These are phyloP conservation scores for Bimastos eiseni DNA, from an alignment of 2,888 invertebrate genomes.

Conservation along the genomic window DNA sequence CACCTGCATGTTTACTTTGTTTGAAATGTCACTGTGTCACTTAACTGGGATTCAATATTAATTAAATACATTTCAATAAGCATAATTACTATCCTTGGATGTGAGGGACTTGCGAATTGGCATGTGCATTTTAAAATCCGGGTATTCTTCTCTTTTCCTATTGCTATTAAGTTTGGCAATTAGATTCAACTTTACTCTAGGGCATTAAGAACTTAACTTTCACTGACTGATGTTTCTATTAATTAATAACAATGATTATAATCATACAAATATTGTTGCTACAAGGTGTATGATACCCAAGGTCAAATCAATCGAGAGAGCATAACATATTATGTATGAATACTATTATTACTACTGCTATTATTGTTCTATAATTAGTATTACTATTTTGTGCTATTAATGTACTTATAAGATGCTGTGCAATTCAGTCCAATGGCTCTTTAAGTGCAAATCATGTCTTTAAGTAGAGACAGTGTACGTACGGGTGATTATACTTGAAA, in stretches of 20 bases:
- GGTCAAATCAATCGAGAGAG: neutral
- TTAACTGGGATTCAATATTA: neutral
- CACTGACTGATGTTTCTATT: neutral
- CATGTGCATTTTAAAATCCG: neutral
- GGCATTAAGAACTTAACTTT: neutral
- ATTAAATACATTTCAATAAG: neutral
- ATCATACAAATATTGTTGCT: neutral
- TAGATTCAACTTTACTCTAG: neutral
- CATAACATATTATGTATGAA: neutral
- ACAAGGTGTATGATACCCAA: neutral
- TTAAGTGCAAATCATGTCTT: neutral
- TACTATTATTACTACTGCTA: neutral
- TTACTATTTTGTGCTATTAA: neutral
- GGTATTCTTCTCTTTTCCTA: neutral
- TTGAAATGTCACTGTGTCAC: neutral
- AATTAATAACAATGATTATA: neutral
- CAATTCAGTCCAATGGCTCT: neutral
- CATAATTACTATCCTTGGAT: neutral
- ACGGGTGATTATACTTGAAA: neutral
- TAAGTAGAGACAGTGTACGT: neutral
- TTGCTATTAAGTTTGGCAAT: neutral
- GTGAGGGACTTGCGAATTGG: neutral
- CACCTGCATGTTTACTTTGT: neutral
- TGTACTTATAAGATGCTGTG: neutral
- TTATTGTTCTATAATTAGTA: neutral